Evolutionary conservation across 2,113 vertebrate species (phyloP), one percentile per base, ranked within the genome.

Genomic region (Oxyura jamaicensis): DNA sequence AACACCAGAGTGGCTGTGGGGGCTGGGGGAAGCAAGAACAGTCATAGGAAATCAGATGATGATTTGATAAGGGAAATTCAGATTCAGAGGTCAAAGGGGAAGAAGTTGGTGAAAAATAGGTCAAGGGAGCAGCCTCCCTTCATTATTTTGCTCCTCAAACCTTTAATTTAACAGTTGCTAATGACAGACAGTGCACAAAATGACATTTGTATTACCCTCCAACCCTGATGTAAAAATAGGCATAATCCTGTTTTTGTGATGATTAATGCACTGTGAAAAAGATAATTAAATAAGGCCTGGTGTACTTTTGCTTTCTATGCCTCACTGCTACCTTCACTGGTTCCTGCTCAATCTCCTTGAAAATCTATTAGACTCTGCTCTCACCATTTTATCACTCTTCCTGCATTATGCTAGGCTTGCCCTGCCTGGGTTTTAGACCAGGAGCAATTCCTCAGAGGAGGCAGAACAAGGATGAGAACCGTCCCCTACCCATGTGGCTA

Each of bases 201-300:
- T 96, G 97, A 96, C 94, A 96, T 91, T 92, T 95, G 79, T 97
- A 96, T 97, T 97, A 97, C 94, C 94, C 93, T 97, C 90, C 96
- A 96, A 94, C 72, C 94, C 83, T 93, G 88, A 93, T 97, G 89
- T 86, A 97, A 97, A 98, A 97, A 98, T 97, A 98, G 96, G 91
- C 83, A 95, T 94, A 96, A 80, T 97, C 94, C 95, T 83, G 93
- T 7, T 96, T 97, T 96, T 96, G 88, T 94, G 84, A 96, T 96
- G 97, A 98, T 98, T 98, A 98, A 97, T 98, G 98, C 97, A 95
- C 94, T 97, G 96, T 97, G 97, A 97, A 97, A 97, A 98, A 97
- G 97, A 98, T 98, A 97, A 97, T 98, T 97, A 98, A 98, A 97
- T 9, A 8, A 94, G 93, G 65, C 96, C 91, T 96, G 83, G 93